Conservation (phyloP, 2,888 invertebrate genomes). For the Uropetala carovei region DNA sequence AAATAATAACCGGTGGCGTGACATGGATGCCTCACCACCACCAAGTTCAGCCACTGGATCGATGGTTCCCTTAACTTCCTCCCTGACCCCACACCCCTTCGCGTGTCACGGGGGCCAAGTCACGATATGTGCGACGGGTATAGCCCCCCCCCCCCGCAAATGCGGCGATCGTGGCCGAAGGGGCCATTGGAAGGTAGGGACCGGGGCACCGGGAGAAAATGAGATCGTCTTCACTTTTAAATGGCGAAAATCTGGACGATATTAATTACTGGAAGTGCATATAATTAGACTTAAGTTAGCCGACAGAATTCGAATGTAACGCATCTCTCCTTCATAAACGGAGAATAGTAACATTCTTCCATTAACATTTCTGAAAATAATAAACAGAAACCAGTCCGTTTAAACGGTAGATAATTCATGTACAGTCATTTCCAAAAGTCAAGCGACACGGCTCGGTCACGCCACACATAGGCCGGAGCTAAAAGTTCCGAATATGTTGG, state of each 20-base stretch:
- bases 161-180: constrained; percentile 40
- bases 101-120: constrained; percentile 58
- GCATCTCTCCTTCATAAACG: background rate
- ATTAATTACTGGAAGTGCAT: background rate
- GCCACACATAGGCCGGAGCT: too few species aligned
- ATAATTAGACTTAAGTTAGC: background rate
- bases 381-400: too few species aligned
- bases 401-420: too few species aligned
- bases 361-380: background rate
- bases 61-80: constrained; percentile 36
- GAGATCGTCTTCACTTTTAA: background rate
- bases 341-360: too few species aligned
- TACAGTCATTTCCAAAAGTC: too few species aligned
- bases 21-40: constrained; percentile 62
- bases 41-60: constrained; percentile 53
- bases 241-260: background rate
- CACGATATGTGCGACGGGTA: constrained; percentile 44
- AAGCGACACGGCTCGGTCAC: too few species aligned
- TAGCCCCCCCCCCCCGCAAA: constrained; percentile 24
- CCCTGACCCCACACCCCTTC: background rate
- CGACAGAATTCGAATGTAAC: background rate
- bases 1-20: constrained; percentile 46
- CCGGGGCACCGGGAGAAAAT: background rate
- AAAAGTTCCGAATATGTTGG: too few species aligned
- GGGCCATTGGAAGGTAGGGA: background rate